These are phyloP conservation scores for Lophotriccus pileatus DNA, from an alignment of 2,797 vertebrate genomes.

Conservation along the genomic window DNA sequence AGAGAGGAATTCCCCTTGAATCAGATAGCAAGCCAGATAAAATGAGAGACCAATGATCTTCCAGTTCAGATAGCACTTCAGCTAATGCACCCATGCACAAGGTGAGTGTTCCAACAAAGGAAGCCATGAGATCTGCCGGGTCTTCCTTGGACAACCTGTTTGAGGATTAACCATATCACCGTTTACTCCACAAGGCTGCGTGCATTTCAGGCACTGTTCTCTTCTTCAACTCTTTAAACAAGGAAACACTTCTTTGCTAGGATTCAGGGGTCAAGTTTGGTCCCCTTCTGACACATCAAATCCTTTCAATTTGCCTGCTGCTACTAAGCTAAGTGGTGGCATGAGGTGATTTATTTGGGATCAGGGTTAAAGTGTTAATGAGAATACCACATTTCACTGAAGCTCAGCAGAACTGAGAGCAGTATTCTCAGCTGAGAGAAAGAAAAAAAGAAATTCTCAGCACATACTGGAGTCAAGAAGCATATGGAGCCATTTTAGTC, in stretches of 20 bases:
- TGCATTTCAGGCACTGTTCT: neutral
- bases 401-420: neutral
- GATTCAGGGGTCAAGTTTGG: neutral
- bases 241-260: neutral
- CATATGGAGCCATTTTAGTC: slow-evolving; percentile 32
- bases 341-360: slow-evolving; percentile 46
- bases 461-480: neutral
- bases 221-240: neutral
- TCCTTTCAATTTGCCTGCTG: slow-evolving; percentile 34
- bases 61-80: neutral
- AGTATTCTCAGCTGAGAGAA: slow-evolving; percentile 43
- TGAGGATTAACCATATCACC: neutral
- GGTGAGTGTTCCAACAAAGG: neutral
- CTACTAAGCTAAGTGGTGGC: slow-evolving; percentile 14
- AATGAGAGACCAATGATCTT: neutral
- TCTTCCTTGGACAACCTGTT: neutral
- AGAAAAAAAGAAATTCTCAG: slow-evolving; percentile 14
- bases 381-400: slow-evolving; percentile 47
- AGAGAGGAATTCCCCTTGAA: neutral
- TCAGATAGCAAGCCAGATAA: neutral
- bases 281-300: neutral
- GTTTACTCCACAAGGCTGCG: neutral
- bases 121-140: neutral
- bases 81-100: neutral
- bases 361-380: slow-evolving; percentile 34